Percentiles rank a stretch among this genome's conserved stretches.
Conservation (phyloP, 2,888 invertebrate genomes). For the Tachina grossa region DNA sequence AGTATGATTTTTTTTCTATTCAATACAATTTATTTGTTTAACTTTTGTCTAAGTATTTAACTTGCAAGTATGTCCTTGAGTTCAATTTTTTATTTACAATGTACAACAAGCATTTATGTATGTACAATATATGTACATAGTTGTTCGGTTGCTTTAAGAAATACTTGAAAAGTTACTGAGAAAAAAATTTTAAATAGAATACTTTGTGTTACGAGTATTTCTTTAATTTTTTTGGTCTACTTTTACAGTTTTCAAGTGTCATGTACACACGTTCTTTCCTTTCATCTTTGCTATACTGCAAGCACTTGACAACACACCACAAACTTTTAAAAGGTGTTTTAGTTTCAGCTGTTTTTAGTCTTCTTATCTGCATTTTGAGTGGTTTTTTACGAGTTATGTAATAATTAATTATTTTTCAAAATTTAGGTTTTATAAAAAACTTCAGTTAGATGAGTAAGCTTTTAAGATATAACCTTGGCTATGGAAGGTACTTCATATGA, state of each 20-base stretch:
- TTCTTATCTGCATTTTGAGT: constrained; percentile 15
- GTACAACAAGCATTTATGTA: no score
- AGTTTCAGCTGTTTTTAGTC: background rate
- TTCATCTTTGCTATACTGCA: constrained; percentile 18
- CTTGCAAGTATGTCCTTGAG: constrained; percentile 49
- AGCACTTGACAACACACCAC: constrained; percentile 4
- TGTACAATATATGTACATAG: background rate
- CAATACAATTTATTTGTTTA: constrained; percentile 21
- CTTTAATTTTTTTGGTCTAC: background rate
- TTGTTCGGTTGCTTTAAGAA: constrained; percentile 33
- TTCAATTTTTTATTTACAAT: constrained; percentile 1
- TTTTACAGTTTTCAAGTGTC: constrained; percentile 36
- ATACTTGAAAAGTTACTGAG: constrained; percentile 47
- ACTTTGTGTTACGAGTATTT: constrained; percentile 4
- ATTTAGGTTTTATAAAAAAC: no score
- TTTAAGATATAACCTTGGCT: no score
- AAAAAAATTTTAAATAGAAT: constrained; percentile 57
- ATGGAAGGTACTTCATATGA: no score
- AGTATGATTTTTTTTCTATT: background rate
- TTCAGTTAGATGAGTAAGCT: no score
- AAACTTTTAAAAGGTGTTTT: constrained; percentile 45
- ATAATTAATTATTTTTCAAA: no score
- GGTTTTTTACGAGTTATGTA: constrained; percentile 30
- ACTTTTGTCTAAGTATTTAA: constrained; percentile 32
- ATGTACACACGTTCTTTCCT: constrained; percentile 22